A percentile compares a stretch with the other conserved stretches of the same genome.
phyloP scores from a whole-genome alignment of 1,140 invertebrate species.

The Acromyrmex charruanus region DNA sequence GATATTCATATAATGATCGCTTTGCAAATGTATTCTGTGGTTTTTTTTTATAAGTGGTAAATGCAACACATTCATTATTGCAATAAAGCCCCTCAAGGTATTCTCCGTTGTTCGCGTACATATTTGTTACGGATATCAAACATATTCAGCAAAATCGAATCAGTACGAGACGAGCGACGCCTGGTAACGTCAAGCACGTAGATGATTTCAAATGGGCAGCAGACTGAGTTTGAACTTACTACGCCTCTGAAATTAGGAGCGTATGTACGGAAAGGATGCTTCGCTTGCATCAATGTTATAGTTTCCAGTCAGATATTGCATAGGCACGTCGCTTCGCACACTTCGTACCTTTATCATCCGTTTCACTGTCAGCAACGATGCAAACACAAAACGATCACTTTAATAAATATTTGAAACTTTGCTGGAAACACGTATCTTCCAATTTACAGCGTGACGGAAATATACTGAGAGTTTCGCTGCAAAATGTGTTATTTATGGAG shows the following conservation, averaged over 20 bases:
- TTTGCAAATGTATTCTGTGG: background rate
- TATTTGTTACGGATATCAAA: conserved; percentile 45
- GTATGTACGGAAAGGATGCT: conserved; percentile 22
- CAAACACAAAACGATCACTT: background rate
- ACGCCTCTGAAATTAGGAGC: conserved; percentile 42
- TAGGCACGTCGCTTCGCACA: conserved; percentile 4
- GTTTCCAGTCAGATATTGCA: conserved; percentile 15
- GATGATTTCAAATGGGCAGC: conserved; percentile 46
- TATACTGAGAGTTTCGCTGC: background rate
- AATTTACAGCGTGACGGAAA: background rate
- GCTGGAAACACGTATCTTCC: background rate
- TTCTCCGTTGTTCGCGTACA: conserved; percentile 10
- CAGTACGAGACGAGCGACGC: background rate
- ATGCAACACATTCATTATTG: conserved; percentile 30
- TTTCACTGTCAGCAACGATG: conserved; percentile 26
- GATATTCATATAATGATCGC: background rate
- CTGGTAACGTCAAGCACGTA: conserved; percentile 25
- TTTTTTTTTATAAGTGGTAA: background rate
- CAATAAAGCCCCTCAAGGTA: conserved; percentile 8
- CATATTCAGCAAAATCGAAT: conserved; percentile 55
- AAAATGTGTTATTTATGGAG: conserved; percentile 11
- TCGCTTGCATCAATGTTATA: conserved; percentile 29
- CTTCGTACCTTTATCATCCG: conserved; percentile 25
- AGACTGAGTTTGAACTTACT: conserved; percentile 1
- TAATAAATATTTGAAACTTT: conserved; percentile 31